Base-by-base conservation (phyloP, 2,888 invertebrate genomes). In the Scotopteryx bipunctaria region DNA sequence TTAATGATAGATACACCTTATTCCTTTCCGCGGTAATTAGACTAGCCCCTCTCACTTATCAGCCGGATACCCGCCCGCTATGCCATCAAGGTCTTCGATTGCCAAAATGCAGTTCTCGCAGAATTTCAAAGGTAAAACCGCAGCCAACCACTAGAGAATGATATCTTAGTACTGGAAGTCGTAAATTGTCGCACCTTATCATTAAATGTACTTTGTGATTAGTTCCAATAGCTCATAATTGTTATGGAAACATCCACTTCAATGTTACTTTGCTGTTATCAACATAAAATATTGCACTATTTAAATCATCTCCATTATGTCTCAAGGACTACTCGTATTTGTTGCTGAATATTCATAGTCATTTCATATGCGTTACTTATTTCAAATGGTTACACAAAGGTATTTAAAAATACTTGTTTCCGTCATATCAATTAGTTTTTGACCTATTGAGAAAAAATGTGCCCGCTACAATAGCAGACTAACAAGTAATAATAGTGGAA, bases 101-200 rank as follows among this genome's bases (percentile, higher is more conserved):
- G n/a, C n/a, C n/a, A n/a, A 21, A 3, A 21, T 21, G 1, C 21
- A 3, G 21, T 21, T 21, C 21, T 21, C 3, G 16, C n/a, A 5
- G n/a, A n/a, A n/a, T n/a, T n/a, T n/a, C 21, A 8, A 9, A n/a
- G 3, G 31, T 42, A 8, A 42, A 32, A 5, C 5, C 41, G n/a
- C n/a, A 5, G 31, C 14, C 11, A 2, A 21, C 9, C 11, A 14
- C 31, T 32, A 42, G 19, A 32, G 11, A 13, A 17, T 13, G 29
- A 9, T 32, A 21, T 42, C n/a, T n/a, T n/a, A 11, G 9, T 11
- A 27, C 23, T 32, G 27, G 11, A 35, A 40, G 33, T 40, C 38
- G 8, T 49, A 49, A 42, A 40, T 49, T 37, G 32, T 38, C 50
- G 16, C 38, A 38, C 50, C 40, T 33, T 48, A 41, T 44, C 11